phyloP scores from a whole-genome alignment of 2,113 vertebrate species.

The Galbula dea region DNA sequence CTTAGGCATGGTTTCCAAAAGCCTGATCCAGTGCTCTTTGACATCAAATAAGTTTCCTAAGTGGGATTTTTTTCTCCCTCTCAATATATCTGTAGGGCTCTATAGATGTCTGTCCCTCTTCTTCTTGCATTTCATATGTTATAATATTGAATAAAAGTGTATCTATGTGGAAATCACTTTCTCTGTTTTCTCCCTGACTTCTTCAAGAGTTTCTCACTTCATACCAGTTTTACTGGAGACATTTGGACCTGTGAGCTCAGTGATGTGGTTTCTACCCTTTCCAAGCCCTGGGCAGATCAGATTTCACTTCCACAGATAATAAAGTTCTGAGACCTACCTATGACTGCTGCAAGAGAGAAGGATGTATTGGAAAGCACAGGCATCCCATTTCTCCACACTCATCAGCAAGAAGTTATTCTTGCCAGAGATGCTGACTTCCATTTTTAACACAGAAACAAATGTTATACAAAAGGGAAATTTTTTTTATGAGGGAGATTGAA shows the following conservation, averaged over 20 bases:
- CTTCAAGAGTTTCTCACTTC: not conserved
- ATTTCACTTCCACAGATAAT: not conserved
- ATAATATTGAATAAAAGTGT: not conserved
- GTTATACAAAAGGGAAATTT: slow-evolving; percentile 44
- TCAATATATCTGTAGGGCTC: not conserved
- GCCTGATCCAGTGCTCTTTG: not conserved
- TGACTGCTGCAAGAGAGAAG: not conserved
- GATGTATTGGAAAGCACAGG: not conserved
- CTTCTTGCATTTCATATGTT: not conserved
- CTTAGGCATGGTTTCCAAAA: not conserved
- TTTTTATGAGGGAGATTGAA: slow-evolving; percentile 42
- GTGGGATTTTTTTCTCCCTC: not conserved
- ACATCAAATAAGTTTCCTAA: not conserved
- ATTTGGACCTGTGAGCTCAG: not conserved
- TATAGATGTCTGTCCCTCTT: not conserved
- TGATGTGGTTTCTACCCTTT: not conserved
- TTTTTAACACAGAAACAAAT: slow-evolving; percentile 49
- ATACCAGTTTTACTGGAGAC: not conserved
- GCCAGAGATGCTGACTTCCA: not conserved
- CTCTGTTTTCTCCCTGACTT: not conserved
- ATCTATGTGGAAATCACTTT: not conserved
- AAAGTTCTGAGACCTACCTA: not conserved
- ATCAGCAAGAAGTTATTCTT: not conserved
- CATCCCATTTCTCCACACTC: not conserved
- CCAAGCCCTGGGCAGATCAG: not conserved